Base-by-base conservation (phyloP, 1,140 invertebrate genomes). In the Bathynomus jamesi region DNA sequence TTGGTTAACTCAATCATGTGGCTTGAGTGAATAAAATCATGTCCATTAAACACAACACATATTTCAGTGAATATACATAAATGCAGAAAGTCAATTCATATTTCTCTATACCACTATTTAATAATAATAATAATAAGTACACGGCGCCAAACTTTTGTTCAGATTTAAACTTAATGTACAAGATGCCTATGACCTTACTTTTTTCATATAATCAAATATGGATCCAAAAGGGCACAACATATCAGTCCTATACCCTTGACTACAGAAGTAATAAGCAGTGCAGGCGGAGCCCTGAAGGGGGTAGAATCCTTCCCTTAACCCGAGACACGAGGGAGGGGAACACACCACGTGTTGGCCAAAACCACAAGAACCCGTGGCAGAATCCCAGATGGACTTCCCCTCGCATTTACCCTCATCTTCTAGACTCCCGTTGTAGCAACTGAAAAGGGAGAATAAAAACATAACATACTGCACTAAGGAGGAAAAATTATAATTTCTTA, bases 211-310 rank as follows among this genome's bases (percentile, higher is more conserved):
- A 28, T 76, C 75, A 61, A 76, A 76, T 13, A 76, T 76, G 0
- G 69, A 64, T 25, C 65, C 68, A 31, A 68, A 71, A 5, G 75
- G 72, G 28, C 75, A 76, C 24, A 76, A 65, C n/a, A 73, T 72
- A 21, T 76, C 75, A 3, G 75, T 76, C 61, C 75, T 71, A 29
- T 73, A 24, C 24, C 75, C 75, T 40, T 61, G 32, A 40, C 31
- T 65, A 53, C 75, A 76, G 24, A 70, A 70, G 69, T 73, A 76
- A 69, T 76, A 76, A 40, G 75, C 65, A 17, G 66, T 74, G 72
- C 75, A 76, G 32, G 71, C 72, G 25, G 75, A 74, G 3, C 67
- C 75, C 29, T 69, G 69, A 1, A 72, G 32, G 5, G 75, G 75
- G 71, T 76, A 71, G 28, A 65, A 68, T 17, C 75, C 75, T 30